phyloP scores from a whole-genome alignment of 92 coral and sea anemone species.

The Pocillopora meandrina region DNA sequence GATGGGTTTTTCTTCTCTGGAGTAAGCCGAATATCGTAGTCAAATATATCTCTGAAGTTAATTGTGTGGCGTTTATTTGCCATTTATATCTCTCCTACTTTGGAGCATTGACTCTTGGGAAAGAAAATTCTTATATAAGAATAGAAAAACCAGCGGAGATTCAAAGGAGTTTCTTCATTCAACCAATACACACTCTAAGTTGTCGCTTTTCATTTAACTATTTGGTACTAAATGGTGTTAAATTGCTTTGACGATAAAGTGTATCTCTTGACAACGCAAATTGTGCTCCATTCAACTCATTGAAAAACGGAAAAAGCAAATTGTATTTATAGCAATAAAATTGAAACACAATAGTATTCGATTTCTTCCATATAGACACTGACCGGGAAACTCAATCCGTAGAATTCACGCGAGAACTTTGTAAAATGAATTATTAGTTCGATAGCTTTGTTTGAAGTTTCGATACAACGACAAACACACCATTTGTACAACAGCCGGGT shows the following conservation, averaged over 20 bases:
- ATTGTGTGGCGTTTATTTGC: neutral
- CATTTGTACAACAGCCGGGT: neutral
- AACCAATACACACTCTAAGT: too few species aligned
- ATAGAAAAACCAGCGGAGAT: too few species aligned
- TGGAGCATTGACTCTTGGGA: neutral
- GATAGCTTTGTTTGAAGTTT: neutral
- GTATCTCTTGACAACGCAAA: slow-evolving; percentile 15
- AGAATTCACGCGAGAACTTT: neutral
- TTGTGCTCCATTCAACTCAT: neutral
- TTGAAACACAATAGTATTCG: neutral
- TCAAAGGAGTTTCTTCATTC: too few species aligned
- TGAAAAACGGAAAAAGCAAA: neutral
- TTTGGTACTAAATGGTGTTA: neutral
- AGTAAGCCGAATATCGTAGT: neutral
- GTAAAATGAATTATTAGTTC: neutral
- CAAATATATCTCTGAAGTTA: neutral
- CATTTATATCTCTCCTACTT: neutral
- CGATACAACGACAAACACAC: neutral
- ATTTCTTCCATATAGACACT: neutral
- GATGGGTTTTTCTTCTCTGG: too few species aligned
- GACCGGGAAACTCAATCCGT: neutral
- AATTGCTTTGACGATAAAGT: neutral
- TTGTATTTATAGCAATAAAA: neutral
- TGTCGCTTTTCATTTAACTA: neutral
- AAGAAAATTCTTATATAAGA: neutral